These are phyloP conservation scores for Thaumetopoea pityocampa DNA, from an alignment of 1,140 invertebrate species.

Conservation along the genomic window DNA sequence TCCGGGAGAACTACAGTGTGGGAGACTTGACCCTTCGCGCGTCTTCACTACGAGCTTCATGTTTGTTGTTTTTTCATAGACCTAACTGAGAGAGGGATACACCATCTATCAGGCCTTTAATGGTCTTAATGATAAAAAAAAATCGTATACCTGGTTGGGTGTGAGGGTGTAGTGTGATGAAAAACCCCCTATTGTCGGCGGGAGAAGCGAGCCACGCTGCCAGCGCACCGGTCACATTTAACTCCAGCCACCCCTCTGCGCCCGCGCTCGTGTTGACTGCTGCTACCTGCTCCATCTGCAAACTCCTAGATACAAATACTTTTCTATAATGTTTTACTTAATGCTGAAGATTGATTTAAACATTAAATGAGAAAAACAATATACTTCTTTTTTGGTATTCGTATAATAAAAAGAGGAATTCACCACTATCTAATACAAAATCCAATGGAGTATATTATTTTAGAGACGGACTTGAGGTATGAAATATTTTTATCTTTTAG, in stretches of 20 bases:
- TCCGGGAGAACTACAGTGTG: too few relatives aligned
- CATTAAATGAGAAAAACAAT: too few relatives aligned
- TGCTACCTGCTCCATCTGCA: conserved; percentile 81
- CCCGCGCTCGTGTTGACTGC: conserved; percentile 79
- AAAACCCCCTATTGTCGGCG: conserved; percentile 90
- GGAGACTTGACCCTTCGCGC: too few relatives aligned
- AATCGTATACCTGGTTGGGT: conserved; percentile 79
- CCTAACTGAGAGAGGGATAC: not conserved
- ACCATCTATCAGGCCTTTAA: not conserved
- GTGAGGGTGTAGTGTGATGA: conserved; percentile 86
- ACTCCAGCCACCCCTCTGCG: conserved; percentile 85
- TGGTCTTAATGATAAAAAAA: not conserved
- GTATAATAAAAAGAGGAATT: too few relatives aligned
- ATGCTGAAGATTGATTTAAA: too few relatives aligned
- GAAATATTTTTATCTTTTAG: too few relatives aligned
- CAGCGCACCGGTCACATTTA: conserved; percentile 86
- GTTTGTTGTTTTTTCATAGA: not conserved
- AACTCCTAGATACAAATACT: conserved; percentile 74
- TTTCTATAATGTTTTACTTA: too few relatives aligned
- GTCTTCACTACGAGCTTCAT: too few relatives aligned
- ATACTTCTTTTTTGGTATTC: too few relatives aligned
- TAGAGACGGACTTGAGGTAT: too few relatives aligned
- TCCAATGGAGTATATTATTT: too few relatives aligned
- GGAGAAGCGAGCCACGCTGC: conserved; percentile 87
- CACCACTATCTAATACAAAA: too few relatives aligned